These are phyloP conservation scores for Onychostruthus taczanowskii DNA, from an alignment of 2,113 vertebrate species.

Conservation along the genomic window DNA sequence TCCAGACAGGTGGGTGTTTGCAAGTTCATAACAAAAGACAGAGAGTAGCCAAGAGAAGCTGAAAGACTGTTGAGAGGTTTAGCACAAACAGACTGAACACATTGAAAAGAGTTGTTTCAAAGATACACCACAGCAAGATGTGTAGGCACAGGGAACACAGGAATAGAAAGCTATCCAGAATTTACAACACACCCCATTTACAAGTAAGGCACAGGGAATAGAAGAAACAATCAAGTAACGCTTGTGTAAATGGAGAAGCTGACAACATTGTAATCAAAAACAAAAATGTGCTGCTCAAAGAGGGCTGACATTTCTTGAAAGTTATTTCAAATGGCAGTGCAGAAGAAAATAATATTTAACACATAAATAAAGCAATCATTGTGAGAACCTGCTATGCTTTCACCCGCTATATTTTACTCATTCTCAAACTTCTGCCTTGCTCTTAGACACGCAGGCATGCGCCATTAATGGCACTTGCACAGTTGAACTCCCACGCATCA, in stretches of 20 bases:
- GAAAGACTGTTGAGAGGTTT: not conserved
- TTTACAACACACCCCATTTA: not conserved
- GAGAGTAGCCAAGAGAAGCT: not conserved
- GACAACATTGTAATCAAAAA: not conserved
- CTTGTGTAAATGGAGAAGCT: not conserved
- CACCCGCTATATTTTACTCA: not conserved
- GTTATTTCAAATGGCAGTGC: not conserved
- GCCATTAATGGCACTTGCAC: conserved; percentile 24
- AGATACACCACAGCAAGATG: not conserved
- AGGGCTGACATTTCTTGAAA: not conserved
- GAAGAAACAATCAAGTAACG: not conserved
- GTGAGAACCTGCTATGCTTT: not conserved
- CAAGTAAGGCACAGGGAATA: not conserved
- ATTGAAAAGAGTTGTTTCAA: not conserved
- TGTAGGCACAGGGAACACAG: not conserved
- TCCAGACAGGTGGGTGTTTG: not conserved
- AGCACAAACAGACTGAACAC: not conserved
- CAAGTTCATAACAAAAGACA: not conserved
- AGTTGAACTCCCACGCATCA: not conserved
- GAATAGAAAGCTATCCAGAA: not conserved
- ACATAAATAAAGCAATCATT: not conserved
- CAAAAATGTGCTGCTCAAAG: not conserved
- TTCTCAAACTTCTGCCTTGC: not conserved
- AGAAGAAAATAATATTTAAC: conserved; percentile 1
- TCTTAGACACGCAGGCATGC: not conserved